Evolutionary conservation across 2,113 vertebrate genomes (phyloP), one percentile per base, ranked within the genome.

Genomic region (Bostrychus sinensis): DNA sequence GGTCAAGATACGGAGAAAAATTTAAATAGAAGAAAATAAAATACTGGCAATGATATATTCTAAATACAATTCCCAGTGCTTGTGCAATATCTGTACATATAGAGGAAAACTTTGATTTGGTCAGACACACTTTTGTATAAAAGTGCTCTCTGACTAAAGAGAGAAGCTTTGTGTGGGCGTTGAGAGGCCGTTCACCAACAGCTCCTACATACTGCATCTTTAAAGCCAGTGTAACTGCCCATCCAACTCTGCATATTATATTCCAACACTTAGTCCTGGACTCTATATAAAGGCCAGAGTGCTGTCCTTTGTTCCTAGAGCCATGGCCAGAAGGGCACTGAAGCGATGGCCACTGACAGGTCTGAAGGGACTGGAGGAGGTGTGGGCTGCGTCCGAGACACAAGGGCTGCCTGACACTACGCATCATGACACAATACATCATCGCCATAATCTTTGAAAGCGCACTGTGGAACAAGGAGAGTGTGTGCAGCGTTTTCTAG

Each of bases 391-490:
- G 36, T 58, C 61, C 28, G 23, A 54, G 43, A 38, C 20, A 14
- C 26, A 50, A 7, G 46, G 46, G 23, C 25, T 5, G 25, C 48
- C 48, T 51, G 43, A 42, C 22, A 14, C 23, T 58, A 62, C 73
- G 41, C 62, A 51, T 37, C 39, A 72, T 77, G 77, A 81, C 77
- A 76, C 3, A 66, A 58, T 58, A 23, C 41, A 76, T 81, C 62
- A 63, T 54, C 56, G 53, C 65, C 56, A 74, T 78, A 73, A 77
- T 76, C 38, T 75, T 55, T 37, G 11, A 56, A 62, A 71, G 46
- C 11, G 25, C 14, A 0, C n/a, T 37, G 60, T 58, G 59, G 46
- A 56, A 25, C 36, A 19, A 30, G 25, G 25, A n/a, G 46, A 59
- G n/a, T n/a, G 55, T 32, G 32, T 41, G 32, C 60, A 12, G 26